Conservation (phyloP, 1,140 invertebrate genomes). For the Heliconius nattereri region DNA sequence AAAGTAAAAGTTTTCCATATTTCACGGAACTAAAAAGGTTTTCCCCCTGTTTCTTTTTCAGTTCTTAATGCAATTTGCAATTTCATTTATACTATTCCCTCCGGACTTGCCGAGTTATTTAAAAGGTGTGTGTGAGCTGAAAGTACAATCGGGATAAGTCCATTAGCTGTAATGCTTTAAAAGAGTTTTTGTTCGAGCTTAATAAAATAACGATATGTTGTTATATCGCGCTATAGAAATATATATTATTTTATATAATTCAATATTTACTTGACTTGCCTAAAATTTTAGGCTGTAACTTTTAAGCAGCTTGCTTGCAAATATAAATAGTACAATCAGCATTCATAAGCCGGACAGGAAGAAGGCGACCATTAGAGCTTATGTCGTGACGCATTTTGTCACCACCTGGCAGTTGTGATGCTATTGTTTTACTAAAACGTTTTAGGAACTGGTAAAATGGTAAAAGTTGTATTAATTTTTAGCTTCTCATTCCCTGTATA, state of each 20-base stretch:
- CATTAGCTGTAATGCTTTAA: constrained; percentile 53
- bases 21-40: not conserved
- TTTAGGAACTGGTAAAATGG: not conserved
- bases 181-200: not conserved
- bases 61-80: not conserved
- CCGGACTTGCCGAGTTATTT: not conserved
- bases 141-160: constrained; percentile 51
- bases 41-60: not conserved
- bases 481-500: no score
- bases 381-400: not conserved
- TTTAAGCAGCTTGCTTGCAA: not conserved
- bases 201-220: not conserved
- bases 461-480: no score
- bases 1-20: not conserved
- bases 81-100: not conserved
- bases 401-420: not conserved
- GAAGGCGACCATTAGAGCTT: not conserved
- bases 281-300: no score
- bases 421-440: not conserved
- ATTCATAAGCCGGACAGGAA: not conserved
- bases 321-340: not conserved
- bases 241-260: not conserved
- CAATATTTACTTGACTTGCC: no score
- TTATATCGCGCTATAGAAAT: not conserved
- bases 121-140: constrained; percentile 35